Percentiles rank a stretch among this genome's conserved stretches.
These are phyloP conservation scores for Apis mellifera DNA, from an alignment of 1,140 invertebrate genomes.

Conservation along the genomic window DNA sequence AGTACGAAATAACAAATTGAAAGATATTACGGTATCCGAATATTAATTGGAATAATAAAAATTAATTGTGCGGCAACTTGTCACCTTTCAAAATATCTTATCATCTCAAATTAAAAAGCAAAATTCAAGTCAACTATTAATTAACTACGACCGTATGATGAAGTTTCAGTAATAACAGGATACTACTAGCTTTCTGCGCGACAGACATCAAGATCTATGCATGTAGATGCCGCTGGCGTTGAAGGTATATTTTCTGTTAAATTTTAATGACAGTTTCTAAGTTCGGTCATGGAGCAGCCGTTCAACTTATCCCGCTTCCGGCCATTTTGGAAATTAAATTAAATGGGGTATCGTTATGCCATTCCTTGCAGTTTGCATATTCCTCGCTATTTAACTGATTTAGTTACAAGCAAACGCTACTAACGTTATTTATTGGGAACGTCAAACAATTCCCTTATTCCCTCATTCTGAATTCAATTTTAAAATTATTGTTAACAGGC, in stretches of 20 bases:
- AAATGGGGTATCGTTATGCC: constrained; percentile 23
- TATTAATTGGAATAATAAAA: no score
- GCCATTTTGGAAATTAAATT: constrained; percentile 63
- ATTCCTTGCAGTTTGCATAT: constrained; percentile 13
- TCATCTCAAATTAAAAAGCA: not conserved
- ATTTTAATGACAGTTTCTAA: constrained; percentile 62
- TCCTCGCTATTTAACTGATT: constrained; percentile 2
- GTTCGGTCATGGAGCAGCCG: constrained; percentile 45
- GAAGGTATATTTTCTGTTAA: constrained; percentile 50
- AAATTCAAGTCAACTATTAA: not conserved
- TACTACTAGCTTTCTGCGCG: not conserved
- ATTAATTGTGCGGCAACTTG: not conserved
- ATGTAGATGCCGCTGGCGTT: constrained; percentile 10
- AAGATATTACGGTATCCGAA: no score
- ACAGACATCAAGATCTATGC: constrained; percentile 42
- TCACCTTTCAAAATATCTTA: not conserved
- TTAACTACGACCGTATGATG: not conserved
- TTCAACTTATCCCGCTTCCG: constrained; percentile 34
- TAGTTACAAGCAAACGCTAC: not conserved
- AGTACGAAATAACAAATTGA: no score
- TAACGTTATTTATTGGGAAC: no score
- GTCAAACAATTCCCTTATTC: not conserved
- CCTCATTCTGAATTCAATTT: no score
- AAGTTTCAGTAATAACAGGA: constrained; percentile 20
- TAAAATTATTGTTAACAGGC: no score